These are phyloP conservation scores for Ophiothrix spiculata DNA, from an alignment of 35 echinoderm and acorn worm species.

Conservation along the genomic window DNA sequence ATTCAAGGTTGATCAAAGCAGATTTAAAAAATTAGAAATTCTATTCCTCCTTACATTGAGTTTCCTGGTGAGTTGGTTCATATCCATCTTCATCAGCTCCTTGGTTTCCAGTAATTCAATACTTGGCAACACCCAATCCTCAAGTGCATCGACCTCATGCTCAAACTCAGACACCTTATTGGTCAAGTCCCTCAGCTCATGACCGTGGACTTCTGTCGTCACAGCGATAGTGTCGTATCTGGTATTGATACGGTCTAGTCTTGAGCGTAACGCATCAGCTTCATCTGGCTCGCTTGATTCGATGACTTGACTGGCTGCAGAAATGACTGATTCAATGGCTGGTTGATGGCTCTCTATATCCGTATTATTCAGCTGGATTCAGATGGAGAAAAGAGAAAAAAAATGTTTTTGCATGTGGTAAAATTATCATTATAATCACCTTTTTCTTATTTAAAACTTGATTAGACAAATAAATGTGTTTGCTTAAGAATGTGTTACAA, in stretches of 20 bases:
- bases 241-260: constrained; percentile 71
- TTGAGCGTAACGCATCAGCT: constrained; percentile 51
- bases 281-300: constrained; percentile 64
- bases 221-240: constrained; percentile 54
- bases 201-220: constrained; percentile 52
- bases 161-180: constrained; percentile 83
- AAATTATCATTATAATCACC: neutral
- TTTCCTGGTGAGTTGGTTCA: constrained; percentile 79
- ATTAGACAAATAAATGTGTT: too few relatives aligned
- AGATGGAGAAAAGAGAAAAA: neutral
- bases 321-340: constrained; percentile 67
- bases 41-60: constrained; percentile 60
- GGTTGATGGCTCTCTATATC: constrained; percentile 88
- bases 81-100: constrained; percentile 78
- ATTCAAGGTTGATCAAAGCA: too few relatives aligned
- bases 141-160: constrained; percentile 82
- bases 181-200: constrained; percentile 51
- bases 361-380: constrained; percentile 63
- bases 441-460: too few relatives aligned
- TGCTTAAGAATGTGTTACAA: neutral
- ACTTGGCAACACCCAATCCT: constrained; percentile 82
- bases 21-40: neutral
- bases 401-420: neutral
- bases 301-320: constrained; percentile 52
- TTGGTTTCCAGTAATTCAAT: constrained; percentile 69